Evolutionary conservation across 2,113 vertebrate species (phyloP), one percentile per base, ranked within the genome.

Genomic region (Pluvialis apricaria): DNA sequence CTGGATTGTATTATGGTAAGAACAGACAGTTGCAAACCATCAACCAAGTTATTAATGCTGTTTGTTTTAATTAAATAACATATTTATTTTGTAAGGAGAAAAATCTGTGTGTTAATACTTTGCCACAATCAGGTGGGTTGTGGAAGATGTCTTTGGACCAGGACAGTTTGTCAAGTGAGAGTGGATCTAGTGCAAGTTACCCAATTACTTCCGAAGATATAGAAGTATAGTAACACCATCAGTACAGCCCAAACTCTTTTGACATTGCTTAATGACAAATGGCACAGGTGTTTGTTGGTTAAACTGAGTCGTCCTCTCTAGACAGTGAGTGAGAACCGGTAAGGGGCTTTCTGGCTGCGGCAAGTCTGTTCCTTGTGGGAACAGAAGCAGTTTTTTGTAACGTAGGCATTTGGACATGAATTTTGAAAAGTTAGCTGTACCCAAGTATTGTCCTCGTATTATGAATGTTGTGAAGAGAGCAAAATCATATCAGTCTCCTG

Each of bases 81-180:
- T 1, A 4, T 31, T 75, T 60, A 19, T 52, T 89, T 75, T 52
- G 3, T 15, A 62, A 70, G 16, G 13, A 54, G 70, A 49, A 62
- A 62, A 32, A 36, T 34, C 62, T 84, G 10, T 1, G 1, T 38
- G 13, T 7, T 6, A 31, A 21, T 54, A 13, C 12, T 66, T 82
- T 42, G 21, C 0, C 2, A 20, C 19, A 24, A 3, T 9, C 32
- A 29, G 8, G 6, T 16, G 28, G 1, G 5, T 18, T 73, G 42
- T 47, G 40, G 17, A 44, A 75, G 21, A 4, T 26, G 4, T 21
- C 25, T 54, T 52, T 54, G 57, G 17, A 55, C 11, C 15, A 61
- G 49, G 16, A 12, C 32, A 11, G 36, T n/a, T 49, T 57, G 18
- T 19, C 10, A 1, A 17, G 18, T 31, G 26, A 18, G 36, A 36